phyloP scores from a whole-genome alignment of 1,140 invertebrate species.

The Augochlora pura region DNA sequence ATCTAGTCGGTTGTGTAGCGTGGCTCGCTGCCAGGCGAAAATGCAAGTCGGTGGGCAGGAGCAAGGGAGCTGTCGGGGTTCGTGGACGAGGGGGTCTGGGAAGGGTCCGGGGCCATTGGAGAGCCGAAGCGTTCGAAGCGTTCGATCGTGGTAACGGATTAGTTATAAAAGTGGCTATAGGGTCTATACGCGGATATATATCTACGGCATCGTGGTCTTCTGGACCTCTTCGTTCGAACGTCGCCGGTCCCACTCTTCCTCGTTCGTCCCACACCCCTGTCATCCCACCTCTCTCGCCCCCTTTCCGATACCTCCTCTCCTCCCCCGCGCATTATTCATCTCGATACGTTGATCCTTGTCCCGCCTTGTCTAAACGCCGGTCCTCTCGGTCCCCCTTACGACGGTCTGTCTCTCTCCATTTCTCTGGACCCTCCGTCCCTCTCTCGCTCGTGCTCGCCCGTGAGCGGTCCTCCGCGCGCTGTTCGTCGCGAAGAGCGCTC shows the following conservation, averaged over 20 bases:
- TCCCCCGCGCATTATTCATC: slow-evolving; percentile 77
- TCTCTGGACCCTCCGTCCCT: slow-evolving; percentile 6
- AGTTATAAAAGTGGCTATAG: slow-evolving; percentile 68
- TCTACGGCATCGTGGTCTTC: slow-evolving; percentile 46
- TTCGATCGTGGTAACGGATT: slow-evolving; percentile 72
- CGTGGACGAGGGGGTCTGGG: neutral
- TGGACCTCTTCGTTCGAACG: slow-evolving; percentile 29
- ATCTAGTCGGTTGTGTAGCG: slow-evolving; percentile 27
- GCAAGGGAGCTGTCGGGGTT: neutral
- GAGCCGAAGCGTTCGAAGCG: slow-evolving; percentile 41
- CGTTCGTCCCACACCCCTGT: slow-evolving; percentile 32
- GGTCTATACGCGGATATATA: slow-evolving; percentile 52
- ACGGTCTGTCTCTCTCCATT: slow-evolving; percentile 8
- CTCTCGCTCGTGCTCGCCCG: slow-evolving; percentile 42
- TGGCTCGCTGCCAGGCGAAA: neutral
- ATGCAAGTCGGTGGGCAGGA: neutral
- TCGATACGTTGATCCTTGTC: slow-evolving; percentile 44
- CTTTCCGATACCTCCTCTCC: slow-evolving; percentile 51
- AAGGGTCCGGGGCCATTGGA: slow-evolving; percentile 7
- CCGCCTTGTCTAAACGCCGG: slow-evolving; percentile 25
- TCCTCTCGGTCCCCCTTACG: slow-evolving; percentile 28
- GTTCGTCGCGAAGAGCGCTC: slow-evolving; percentile 35
- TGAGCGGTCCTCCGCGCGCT: slow-evolving; percentile 44
- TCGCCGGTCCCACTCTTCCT: slow-evolving; percentile 14
- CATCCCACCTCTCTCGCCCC: slow-evolving; percentile 24